Evolutionary conservation across 2,888 invertebrate species (phyloP), one percentile per base, ranked within the genome.

Genomic region (Sinotaia quadrata): DNA sequence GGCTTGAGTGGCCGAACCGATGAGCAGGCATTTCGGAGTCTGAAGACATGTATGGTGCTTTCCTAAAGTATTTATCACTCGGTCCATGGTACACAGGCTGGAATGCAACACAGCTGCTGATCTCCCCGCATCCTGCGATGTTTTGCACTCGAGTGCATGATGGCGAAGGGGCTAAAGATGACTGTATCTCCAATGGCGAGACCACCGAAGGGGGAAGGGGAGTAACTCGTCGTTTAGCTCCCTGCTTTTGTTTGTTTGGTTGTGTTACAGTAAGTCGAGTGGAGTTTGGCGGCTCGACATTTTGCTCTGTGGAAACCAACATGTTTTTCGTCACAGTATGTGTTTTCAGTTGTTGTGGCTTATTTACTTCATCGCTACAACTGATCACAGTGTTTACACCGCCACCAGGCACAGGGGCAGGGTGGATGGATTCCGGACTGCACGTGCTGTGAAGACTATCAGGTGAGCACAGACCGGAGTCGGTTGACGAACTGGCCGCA

Each of bases 401-500:
- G 8, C 56, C 65, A 24, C 29, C 44, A 27, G 62, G 49, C 27
- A 60, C 60, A 29, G 61, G 62, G 24, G 62, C 59, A 24, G 65
- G 57, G 34, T 61, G 37, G 33, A 65, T 63, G 27, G 74, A 69
- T 27, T 71, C 74, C 3, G 77, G 77, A 61, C 77, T 77, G 24
- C 71, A 71, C 37, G 72, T 69, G 61, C 77, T 77, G 31, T 68
- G 69, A 2, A 75, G 62, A 60, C 77, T 77, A 27, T 75, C 77
- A 1, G 77, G 77, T 10, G 77, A 77, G 36, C 72, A 75, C 5
- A 75, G 58, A 8, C 73, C 75, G 15, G 73, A 75, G 51, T 74
- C 73, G 10, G 73, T 68, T 10, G 76, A 75, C 10, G 75, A 72
- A 18, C 66, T 68, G 21, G 75, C 72, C 49, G 66, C 71, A 33